These are phyloP conservation scores for Bugulina stolonifera DNA, from an alignment of 2,888 invertebrate genomes.

Conservation along the genomic window DNA sequence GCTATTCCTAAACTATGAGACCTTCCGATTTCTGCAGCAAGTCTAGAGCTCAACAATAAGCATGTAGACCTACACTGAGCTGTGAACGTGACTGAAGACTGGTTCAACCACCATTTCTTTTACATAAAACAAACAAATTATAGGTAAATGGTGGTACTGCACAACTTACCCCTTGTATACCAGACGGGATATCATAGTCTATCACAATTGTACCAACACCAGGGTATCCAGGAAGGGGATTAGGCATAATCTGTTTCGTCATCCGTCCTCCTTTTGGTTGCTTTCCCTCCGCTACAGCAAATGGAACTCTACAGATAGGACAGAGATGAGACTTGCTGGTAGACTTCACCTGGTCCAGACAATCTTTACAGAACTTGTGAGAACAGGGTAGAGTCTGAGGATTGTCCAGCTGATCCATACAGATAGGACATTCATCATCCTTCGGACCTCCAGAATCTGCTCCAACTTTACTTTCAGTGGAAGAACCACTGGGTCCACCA, in stretches of 20 bases:
- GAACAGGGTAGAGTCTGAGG: conserved; percentile 14
- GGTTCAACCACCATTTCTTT: too few species aligned
- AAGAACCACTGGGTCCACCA: too few species aligned
- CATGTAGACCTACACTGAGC: too few species aligned
- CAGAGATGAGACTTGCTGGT: conserved; percentile 30
- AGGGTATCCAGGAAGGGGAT: conserved; percentile 31
- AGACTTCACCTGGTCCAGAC: conserved; percentile 4
- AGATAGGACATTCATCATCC: conserved; percentile 28
- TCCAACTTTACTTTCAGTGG: too few species aligned
- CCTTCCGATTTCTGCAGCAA: not conserved
- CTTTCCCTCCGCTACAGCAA: conserved; percentile 32
- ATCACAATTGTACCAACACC: conserved; percentile 31
- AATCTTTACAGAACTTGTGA: conserved; percentile 24
- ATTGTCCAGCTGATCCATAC: conserved; percentile 23
- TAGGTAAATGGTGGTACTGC: not conserved
- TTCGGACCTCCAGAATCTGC: not conserved
- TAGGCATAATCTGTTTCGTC: not conserved
- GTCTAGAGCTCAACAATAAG: too few species aligned
- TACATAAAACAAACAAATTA: too few species aligned
- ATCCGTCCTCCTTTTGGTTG: conserved; percentile 33
- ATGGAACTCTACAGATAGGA: conserved; percentile 54
- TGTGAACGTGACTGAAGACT: too few species aligned
- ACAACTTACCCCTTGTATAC: conserved; percentile 36
- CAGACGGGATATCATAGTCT: conserved; percentile 34
- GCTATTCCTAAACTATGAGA: not conserved